phyloP scores from a whole-genome alignment of 2,797 vertebrate genomes.

The Anas flavirostris region DNA sequence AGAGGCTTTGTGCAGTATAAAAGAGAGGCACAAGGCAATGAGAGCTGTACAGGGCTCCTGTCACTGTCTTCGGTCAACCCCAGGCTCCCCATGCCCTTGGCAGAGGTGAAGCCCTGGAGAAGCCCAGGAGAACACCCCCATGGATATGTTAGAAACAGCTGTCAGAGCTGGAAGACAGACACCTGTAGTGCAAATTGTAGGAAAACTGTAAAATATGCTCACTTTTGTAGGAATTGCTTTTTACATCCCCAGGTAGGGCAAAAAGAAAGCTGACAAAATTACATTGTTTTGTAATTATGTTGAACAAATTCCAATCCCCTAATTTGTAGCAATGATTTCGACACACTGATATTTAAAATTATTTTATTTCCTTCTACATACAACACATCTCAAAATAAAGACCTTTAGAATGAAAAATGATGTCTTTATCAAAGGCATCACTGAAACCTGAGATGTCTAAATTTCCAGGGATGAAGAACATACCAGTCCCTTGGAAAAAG shows the following conservation, averaged over 20 bases:
- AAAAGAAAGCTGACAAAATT: not conserved
- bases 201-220: slow-evolving; percentile 12
- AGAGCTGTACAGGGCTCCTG: not conserved
- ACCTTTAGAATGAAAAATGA: not conserved
- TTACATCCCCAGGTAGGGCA: not conserved
- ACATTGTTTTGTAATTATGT: slow-evolving; percentile 10
- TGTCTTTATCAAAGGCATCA: not conserved
- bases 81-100: fast-evolving
- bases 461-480: not conserved
- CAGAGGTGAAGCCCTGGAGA: not conserved
- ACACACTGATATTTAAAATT: not conserved
- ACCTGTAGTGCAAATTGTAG: slow-evolving; percentile 11
- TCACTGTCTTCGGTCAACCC: fast-evolving
- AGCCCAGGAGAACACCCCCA: not conserved
- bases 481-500: not conserved
- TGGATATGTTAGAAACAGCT: not conserved
- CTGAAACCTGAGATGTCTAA: not conserved
- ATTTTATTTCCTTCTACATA: not conserved
- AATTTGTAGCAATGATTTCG: not conserved
- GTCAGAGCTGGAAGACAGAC: not conserved
- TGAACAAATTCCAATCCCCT: slow-evolving; percentile 18
- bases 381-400: not conserved
- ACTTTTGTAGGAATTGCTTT: not conserved
- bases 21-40: not conserved
- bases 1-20: not conserved